Evolutionary conservation across 2,113 vertebrate genomes (phyloP).

Genomic region (Emydura subglobosa): DNA sequence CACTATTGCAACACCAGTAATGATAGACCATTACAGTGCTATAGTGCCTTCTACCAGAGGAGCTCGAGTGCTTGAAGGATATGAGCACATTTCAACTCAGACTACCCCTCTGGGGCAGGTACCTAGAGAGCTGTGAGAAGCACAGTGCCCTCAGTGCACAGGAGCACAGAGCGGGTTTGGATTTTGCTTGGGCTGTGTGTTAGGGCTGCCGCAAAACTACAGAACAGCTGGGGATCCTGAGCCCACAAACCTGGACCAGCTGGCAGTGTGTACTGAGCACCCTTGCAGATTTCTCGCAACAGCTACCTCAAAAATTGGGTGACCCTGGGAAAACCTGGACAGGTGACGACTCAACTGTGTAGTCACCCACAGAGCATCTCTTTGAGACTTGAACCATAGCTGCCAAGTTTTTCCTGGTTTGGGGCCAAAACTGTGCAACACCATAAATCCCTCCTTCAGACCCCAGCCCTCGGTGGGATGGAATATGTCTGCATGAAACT

Average conservation of each 20-base stretch:
- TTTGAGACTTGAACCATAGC: background rate
- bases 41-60: rapidly evolving
- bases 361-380: background rate
- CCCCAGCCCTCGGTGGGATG: rapidly evolving
- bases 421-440: rapidly evolving
- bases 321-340: background rate
- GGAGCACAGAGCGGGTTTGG: rapidly evolving
- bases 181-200: background rate
- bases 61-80: rapidly evolving
- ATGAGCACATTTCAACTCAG: rapidly evolving
- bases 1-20: background rate
- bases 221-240: background rate
- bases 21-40: background rate
- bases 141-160: rapidly evolving
- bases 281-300: background rate
- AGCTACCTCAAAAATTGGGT: background rate
- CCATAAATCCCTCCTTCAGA: background rate
- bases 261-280: background rate
- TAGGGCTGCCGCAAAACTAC: background rate
- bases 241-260: background rate
- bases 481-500: background rate
- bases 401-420: background rate
- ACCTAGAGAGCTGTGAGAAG: background rate
- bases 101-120: background rate
- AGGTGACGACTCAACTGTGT: background rate